Base-by-base conservation (phyloP, 2,113 vertebrate genomes). In the Tupaia tana region DNA sequence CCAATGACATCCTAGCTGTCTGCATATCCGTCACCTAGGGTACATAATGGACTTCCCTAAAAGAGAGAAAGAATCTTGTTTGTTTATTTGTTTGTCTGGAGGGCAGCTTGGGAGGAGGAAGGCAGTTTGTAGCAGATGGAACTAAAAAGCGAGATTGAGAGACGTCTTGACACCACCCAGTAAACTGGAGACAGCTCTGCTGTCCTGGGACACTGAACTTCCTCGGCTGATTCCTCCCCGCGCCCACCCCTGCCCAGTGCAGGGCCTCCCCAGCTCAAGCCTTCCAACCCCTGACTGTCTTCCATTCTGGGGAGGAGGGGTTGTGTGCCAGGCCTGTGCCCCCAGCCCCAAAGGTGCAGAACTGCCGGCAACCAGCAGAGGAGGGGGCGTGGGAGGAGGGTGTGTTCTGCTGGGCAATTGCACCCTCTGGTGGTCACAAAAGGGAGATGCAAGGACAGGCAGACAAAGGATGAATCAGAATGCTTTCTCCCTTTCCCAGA, bases 401-500 rank as follows among this genome's bases (percentile, higher is more conserved):
- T 11, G 43, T 70, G 80, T 96, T 96, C 82, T n/a, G 86, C 63
- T 67, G 83, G 95, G 71, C 92, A 66, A 89, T n/a, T 1, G 15
- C 29, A 13, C 96, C 96, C 97, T 91, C 97, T 96, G 9, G 95
- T 94, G 97, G 97, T 31, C 0, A 16, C 10, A 1, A 7, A 1
- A 3, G 69, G 79, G 61, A 56, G 16, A 1, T 67, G 69, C 93
- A 78, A 43, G 75, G 88, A 8, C 63, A 15, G 2, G 31, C 43
- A 91, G 96, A 97, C 97, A 97, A 97, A 97, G 95, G 83, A 79
- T 9, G 3, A 43, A 69, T 9, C 12, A 0, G 79, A 67, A 4
- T 85, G 31, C 29, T 25, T 27, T 31, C 29, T 74, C 20, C 63
- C 19, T 69, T 92, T 88, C 89, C 83, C 93, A 93, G 94, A 89